A percentile compares a stretch with the other conserved stretches of the same genome.
These are phyloP conservation scores for Hippolais icterina DNA, from an alignment of 2,113 vertebrate species.

Conservation along the genomic window DNA sequence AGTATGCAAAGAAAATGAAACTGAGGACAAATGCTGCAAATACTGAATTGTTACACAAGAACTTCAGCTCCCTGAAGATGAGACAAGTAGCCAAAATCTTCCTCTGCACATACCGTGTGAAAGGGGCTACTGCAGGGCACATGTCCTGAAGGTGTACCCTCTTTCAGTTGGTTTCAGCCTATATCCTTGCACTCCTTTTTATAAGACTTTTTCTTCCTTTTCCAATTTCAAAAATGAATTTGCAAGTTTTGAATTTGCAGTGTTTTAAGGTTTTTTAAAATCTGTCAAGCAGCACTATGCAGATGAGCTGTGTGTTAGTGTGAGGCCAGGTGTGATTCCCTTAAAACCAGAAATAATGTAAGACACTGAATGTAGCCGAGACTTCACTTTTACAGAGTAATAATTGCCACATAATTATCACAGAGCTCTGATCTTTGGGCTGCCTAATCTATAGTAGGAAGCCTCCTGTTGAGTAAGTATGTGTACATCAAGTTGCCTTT, in stretches of 20 bases:
- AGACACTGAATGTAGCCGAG: slow-evolving; percentile 46
- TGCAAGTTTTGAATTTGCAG: neutral
- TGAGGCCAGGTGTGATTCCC: slow-evolving; percentile 50
- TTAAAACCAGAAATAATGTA: slow-evolving; percentile 62
- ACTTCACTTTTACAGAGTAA: slow-evolving; percentile 42
- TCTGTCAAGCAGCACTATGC: slow-evolving; percentile 32
- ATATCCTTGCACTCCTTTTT: neutral
- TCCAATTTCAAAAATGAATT: neutral
- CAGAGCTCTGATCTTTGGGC: slow-evolving; percentile 8
- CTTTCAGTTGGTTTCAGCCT: neutral
- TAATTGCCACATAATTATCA: slow-evolving; percentile 31
- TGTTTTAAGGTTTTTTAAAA: slow-evolving; percentile 19
- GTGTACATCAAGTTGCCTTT: neutral
- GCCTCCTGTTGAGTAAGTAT: neutral
- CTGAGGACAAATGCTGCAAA: neutral
- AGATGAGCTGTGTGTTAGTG: slow-evolving; percentile 54
- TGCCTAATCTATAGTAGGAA: slow-evolving; percentile 17
- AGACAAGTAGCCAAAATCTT: neutral
- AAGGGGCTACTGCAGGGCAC: neutral
- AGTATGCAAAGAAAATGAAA: neutral
- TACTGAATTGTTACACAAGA: neutral
- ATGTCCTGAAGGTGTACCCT: accelerated
- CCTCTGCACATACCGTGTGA: accelerated
- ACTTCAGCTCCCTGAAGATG: neutral
- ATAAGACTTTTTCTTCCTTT: neutral